Conservation (phyloP, 2,797 vertebrate species). For the Anguilla marmorata region DNA sequence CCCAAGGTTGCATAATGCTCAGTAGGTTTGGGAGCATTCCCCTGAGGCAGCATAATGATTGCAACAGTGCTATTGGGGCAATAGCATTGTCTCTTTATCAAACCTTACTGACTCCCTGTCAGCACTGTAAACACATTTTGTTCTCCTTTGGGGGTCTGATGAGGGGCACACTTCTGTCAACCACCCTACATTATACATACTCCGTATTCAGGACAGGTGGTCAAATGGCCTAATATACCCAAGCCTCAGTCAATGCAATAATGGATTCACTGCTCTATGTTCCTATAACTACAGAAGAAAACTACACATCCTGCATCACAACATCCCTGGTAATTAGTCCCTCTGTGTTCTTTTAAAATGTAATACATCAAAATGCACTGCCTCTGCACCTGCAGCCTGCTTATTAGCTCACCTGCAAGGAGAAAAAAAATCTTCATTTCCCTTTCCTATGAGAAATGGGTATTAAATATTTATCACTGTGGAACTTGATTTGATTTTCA, state of each 20-base stretch:
- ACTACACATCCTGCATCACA: not conserved
- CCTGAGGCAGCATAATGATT: no score
- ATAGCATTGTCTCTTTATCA: no score
- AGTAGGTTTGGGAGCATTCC: no score
- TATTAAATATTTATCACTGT: conserved; percentile 69
- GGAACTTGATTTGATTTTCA: conserved; percentile 57
- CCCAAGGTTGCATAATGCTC: no score
- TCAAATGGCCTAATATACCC: not conserved
- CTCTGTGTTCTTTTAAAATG: conserved; percentile 19
- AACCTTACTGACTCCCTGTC: no score
- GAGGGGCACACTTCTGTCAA: no score
- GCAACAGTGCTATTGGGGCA: no score
- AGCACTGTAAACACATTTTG: no score
- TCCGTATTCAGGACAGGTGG: not conserved
- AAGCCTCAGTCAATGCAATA: not conserved
- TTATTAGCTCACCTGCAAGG: conserved; percentile 52
- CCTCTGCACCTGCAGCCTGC: conserved; percentile 52
- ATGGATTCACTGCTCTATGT: not conserved
- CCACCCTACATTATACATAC: not conserved
- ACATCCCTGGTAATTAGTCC: conserved; percentile 19
- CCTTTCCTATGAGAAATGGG: conserved; percentile 36
- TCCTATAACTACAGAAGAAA: not conserved
- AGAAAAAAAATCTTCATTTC: conserved; percentile 30
- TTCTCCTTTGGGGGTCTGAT: no score
- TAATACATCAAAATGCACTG: conserved; percentile 49